Evolutionary conservation across 2,113 vertebrate species (phyloP).

Genomic region (Nothocercus nigrocapillus): DNA sequence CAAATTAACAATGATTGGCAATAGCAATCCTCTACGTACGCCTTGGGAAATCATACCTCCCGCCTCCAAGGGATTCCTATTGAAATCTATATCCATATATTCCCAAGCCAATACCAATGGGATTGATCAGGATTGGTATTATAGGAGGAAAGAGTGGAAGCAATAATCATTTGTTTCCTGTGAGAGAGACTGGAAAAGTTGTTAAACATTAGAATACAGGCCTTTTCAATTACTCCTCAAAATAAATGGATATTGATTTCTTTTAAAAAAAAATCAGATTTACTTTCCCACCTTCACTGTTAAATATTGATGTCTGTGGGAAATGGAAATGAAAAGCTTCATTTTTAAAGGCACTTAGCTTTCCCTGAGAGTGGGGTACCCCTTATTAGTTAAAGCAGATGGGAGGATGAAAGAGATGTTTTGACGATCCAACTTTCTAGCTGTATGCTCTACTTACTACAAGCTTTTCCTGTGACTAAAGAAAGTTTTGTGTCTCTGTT

Average conservation of each 20-base stretch:
- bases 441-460: background rate
- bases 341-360: conserved; percentile 55
- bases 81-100: conserved; percentile 64
- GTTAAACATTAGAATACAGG: conserved; percentile 69
- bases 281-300: conserved; percentile 73
- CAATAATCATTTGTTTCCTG: conserved; percentile 48
- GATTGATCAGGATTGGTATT: conserved; percentile 68
- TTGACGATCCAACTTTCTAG: background rate
- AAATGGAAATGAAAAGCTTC: conserved; percentile 66
- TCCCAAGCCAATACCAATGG: conserved; percentile 18
- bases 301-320: conserved; percentile 74
- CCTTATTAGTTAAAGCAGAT: background rate
- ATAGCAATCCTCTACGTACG: conserved; percentile 54
- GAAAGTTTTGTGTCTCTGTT: background rate
- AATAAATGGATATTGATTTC: conserved; percentile 71
- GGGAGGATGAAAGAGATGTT: background rate
- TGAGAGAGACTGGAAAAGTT: conserved; percentile 64
- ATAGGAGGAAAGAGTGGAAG: conserved; percentile 34
- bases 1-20: conserved; percentile 73
- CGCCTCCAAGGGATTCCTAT: conserved; percentile 37
- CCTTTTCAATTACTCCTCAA: conserved; percentile 66
- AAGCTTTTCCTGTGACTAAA: background rate
- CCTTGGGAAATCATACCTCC: conserved; percentile 61
- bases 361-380: conserved; percentile 37
- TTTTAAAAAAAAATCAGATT: conserved; percentile 59